Evolutionary conservation across 2,888 invertebrate genomes (phyloP).

Genomic region (Nephrotoma flavescens): DNA sequence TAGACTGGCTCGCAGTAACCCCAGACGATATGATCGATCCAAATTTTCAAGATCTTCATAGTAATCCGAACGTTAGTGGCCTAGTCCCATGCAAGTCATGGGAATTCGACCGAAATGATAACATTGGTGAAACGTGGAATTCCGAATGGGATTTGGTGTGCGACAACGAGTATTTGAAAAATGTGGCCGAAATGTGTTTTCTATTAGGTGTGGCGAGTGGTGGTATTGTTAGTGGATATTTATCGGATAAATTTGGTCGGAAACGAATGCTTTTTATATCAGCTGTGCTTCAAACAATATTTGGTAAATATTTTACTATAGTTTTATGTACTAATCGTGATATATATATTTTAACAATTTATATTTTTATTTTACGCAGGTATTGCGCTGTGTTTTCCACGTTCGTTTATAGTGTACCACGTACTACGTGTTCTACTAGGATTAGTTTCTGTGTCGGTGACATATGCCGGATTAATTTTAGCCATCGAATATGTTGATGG

Average conservation of each 20-base stretch:
- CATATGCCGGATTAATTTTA: conserved; percentile 65
- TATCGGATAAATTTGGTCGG: conserved; percentile 68
- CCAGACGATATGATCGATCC: conserved; percentile 24
- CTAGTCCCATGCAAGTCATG: conserved; percentile 37
- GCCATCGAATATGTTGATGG: conserved; percentile 67
- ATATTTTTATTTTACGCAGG: conserved; percentile 19
- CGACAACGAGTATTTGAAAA: conserved; percentile 50
- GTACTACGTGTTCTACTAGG: conserved; percentile 55
- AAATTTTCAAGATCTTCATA: conserved; percentile 7
- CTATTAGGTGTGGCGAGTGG: conserved; percentile 62
- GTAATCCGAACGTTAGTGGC: neutral
- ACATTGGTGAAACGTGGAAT: conserved; percentile 48
- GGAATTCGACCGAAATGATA: conserved; percentile 40
- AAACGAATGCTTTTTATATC: conserved; percentile 60
- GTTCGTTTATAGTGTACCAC: conserved; percentile 55
- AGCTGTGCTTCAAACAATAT: conserved; percentile 48
- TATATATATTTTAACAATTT: neutral
- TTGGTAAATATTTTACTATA: conserved; percentile 32
- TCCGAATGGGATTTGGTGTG: conserved; percentile 63
- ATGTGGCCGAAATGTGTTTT: conserved; percentile 63
- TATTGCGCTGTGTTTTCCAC: conserved; percentile 52
- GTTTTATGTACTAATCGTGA: neutral
- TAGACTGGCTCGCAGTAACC: conserved; percentile 28
- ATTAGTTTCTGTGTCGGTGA: conserved; percentile 65
- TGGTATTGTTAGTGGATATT: conserved; percentile 61